phyloP scores from a whole-genome alignment of 1,140 invertebrate genomes.

The Lysiphlebus fabarum region DNA sequence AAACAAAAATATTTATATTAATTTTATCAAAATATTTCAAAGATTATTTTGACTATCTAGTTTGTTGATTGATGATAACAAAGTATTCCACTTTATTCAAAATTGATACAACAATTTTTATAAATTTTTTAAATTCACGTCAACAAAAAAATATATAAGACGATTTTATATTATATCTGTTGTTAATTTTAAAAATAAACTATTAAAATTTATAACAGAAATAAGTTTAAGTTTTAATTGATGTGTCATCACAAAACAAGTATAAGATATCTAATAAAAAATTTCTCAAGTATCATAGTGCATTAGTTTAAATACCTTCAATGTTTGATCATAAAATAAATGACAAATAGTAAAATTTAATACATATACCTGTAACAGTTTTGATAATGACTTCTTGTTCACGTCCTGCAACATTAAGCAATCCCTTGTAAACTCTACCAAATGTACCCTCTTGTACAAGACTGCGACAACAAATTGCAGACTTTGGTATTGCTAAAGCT shows the following conservation, averaged over 20 bases:
- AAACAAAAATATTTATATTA: not conserved
- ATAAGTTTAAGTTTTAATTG: too few relatives aligned
- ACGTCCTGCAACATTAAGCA: constrained; percentile 61
- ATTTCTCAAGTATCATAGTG: not conserved
- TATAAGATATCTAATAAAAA: too few relatives aligned
- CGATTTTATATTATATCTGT: too few relatives aligned
- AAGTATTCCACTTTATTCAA: constrained; percentile 12
- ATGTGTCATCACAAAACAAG: too few relatives aligned
- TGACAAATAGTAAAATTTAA: not conserved
- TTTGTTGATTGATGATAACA: constrained; percentile 1
- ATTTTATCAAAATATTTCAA: too few relatives aligned
- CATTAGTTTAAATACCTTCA: not conserved
- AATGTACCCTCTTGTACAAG: constrained; percentile 78
- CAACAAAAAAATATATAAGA: too few relatives aligned
- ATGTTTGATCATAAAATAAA: not conserved
- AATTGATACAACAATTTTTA: not conserved
- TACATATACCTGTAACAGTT: constrained; percentile 71
- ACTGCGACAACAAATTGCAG: constrained; percentile 62
- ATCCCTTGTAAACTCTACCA: constrained; percentile 74
- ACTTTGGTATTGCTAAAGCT: constrained; percentile 63
- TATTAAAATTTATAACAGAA: too few relatives aligned
- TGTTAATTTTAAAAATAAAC: too few relatives aligned
- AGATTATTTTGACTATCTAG: not conserved
- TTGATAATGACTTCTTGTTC: constrained; percentile 80
- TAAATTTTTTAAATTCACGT: too few relatives aligned